A percentile compares a stretch with the other conserved stretches of the same genome.
phyloP scores from a whole-genome alignment of 2,113 vertebrate species.

The Copsychus sechellarum region DNA sequence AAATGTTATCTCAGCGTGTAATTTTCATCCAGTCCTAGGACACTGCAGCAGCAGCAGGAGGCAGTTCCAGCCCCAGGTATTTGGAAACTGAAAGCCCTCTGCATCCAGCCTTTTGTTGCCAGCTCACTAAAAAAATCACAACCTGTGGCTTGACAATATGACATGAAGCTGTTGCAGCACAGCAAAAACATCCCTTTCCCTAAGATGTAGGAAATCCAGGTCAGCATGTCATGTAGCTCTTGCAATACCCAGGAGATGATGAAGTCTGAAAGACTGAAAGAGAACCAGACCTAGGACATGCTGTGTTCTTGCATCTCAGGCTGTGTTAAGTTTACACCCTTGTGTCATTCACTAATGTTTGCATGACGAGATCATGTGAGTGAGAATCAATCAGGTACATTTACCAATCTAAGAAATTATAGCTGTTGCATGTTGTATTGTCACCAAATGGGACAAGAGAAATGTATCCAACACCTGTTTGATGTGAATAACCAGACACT shows the following conservation, averaged over 20 bases:
- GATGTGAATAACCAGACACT: not conserved
- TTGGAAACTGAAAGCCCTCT: not conserved
- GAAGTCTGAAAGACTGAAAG: not conserved
- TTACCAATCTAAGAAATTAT: not conserved
- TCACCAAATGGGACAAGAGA: rapidly evolving
- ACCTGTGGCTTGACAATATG: not conserved
- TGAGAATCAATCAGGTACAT: not conserved
- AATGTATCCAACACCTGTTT: not conserved
- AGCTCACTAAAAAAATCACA: not conserved
- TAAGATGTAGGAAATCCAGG: not conserved
- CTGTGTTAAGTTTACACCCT: not conserved
- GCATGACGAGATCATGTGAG: not conserved
- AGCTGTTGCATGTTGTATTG: not conserved
- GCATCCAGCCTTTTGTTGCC: not conserved
- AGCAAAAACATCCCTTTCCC: not conserved
- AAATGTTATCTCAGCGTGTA: not conserved
- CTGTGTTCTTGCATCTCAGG: not conserved
- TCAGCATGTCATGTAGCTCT: not conserved
- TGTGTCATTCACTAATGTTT: not conserved
- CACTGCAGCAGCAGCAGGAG: not conserved
- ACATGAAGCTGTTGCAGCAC: not conserved
- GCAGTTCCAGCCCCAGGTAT: not conserved
- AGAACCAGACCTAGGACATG: not conserved
- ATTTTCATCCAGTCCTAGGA: not conserved
- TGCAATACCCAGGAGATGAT: not conserved